phyloP scores from a whole-genome alignment of 2,113 vertebrate genomes.

The Clinocottus analis region DNA sequence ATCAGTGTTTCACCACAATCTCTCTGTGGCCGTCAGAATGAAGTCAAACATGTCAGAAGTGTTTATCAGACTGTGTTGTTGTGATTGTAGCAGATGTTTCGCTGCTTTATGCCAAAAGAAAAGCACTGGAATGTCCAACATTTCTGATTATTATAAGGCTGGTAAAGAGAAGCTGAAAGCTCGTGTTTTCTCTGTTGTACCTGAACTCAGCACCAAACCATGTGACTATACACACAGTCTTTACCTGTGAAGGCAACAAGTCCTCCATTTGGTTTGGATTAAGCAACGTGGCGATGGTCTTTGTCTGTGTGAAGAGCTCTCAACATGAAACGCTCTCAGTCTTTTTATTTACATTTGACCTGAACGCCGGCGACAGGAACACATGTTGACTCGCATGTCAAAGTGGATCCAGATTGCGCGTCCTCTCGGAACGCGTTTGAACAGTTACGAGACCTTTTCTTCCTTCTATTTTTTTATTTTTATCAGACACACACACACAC shows the following conservation, averaged over 20 bases:
- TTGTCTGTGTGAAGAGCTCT: constrained; percentile 61
- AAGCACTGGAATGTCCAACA: neutral
- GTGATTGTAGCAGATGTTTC: constrained; percentile 6
- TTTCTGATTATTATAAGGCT: neutral
- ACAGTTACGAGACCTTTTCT: constrained; percentile 63
- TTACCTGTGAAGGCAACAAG: constrained; percentile 21
- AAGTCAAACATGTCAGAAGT: neutral
- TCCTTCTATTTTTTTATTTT: constrained; percentile 28
- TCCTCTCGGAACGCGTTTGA: constrained; percentile 72
- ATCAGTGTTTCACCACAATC: constrained; percentile 2
- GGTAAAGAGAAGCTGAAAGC: neutral
- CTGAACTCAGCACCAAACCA: neutral
- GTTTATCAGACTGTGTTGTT: neutral
- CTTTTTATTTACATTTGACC: constrained; percentile 75
- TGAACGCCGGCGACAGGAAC: constrained; percentile 65
- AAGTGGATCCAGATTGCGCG: constrained; percentile 77
- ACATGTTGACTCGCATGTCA: constrained; percentile 71
- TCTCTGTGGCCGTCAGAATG: neutral
- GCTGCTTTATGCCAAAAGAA: neutral
- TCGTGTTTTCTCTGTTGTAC: neutral
- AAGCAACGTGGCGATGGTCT: constrained; percentile 23
- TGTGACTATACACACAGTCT: neutral
- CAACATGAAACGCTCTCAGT: constrained; percentile 53
- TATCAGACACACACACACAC: constrained; percentile 69
- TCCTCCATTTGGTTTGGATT: constrained; percentile 55